phyloP scores from a whole-genome alignment of 2,888 invertebrate species.

The Silvanus unidentatus region DNA sequence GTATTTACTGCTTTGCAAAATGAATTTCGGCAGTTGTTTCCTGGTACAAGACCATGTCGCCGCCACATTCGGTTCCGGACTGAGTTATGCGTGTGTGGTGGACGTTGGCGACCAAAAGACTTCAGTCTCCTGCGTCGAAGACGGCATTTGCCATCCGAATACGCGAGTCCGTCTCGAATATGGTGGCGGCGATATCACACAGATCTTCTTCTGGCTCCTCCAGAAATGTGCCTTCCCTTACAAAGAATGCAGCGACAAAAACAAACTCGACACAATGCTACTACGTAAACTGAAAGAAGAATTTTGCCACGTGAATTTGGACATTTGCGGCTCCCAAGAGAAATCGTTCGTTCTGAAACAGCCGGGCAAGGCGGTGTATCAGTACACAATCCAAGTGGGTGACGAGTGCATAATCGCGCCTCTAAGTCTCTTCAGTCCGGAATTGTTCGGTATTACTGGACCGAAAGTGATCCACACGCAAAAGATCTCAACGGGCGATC shows the following conservation, averaged over 20 bases:
- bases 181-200: constrained; percentile 87
- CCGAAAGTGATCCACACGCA: constrained; percentile 68
- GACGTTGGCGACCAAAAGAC: constrained; percentile 95
- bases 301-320: constrained; percentile 85
- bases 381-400: constrained; percentile 72
- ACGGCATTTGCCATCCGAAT: constrained; percentile 86
- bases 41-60: constrained; percentile 70
- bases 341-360: constrained; percentile 71
- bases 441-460: constrained; percentile 80
- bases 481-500: constrained; percentile 65
- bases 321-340: constrained; percentile 83
- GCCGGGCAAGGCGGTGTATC: constrained; percentile 60
- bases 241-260: constrained; percentile 67
- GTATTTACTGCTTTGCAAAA: constrained; percentile 68
- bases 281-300: constrained; percentile 82
- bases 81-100: constrained; percentile 86
- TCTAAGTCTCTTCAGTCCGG: constrained; percentile 80
- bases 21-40: constrained; percentile 52
- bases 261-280: constrained; percentile 71
- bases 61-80: constrained; percentile 77
- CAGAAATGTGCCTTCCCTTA: constrained; percentile 89
- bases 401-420: constrained; percentile 93
- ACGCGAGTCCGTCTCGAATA: constrained; percentile 81
- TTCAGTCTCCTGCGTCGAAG: constrained; percentile 92
- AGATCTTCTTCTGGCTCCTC: constrained; percentile 81